A percentile compares a stretch with the other conserved stretches of the same genome.
phyloP scores from a whole-genome alignment of 2,888 invertebrate genomes.

The Atethmia centrago region DNA sequence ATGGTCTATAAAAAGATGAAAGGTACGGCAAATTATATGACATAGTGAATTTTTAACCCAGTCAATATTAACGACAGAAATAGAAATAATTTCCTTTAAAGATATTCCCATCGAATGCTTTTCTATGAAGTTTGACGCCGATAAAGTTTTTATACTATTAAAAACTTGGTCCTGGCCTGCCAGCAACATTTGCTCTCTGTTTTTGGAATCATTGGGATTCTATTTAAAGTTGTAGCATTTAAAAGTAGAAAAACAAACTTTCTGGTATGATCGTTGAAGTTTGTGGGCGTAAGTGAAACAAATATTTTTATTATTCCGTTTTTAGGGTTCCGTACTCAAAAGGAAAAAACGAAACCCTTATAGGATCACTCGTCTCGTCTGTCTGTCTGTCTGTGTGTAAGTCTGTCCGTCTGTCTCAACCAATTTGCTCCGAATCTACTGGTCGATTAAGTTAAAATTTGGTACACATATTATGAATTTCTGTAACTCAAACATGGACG shows the following conservation, averaged over 20 bases:
- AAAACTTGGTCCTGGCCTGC: slow-evolving; percentile 33
- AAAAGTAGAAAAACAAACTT: slow-evolving; percentile 10
- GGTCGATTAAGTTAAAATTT: no score
- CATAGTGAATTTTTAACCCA: background rate
- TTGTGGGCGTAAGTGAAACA: background rate
- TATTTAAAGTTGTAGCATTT: slow-evolving; percentile 43
- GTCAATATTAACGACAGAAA: background rate
- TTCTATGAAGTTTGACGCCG: slow-evolving; percentile 5
- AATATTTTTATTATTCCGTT: background rate
- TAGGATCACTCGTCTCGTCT: no score
- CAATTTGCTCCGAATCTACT: no score
- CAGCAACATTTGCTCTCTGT: slow-evolving; percentile 31
- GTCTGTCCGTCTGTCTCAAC: no score
- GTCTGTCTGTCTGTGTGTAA: no score
- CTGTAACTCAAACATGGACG: no score
- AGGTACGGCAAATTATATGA: background rate
- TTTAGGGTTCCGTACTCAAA: no score
- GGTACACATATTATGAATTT: no score
- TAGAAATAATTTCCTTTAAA: background rate
- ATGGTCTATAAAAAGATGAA: background rate
- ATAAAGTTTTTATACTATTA: slow-evolving; percentile 34
- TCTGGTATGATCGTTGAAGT: background rate
- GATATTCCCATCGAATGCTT: background rate
- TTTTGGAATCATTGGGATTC: slow-evolving; percentile 46
- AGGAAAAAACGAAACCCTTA: no score